Percentiles rank a stretch among this genome's conserved stretches.
phyloP scores from a whole-genome alignment of 2,888 invertebrate genomes.

The Bruchidius siliquastri region DNA sequence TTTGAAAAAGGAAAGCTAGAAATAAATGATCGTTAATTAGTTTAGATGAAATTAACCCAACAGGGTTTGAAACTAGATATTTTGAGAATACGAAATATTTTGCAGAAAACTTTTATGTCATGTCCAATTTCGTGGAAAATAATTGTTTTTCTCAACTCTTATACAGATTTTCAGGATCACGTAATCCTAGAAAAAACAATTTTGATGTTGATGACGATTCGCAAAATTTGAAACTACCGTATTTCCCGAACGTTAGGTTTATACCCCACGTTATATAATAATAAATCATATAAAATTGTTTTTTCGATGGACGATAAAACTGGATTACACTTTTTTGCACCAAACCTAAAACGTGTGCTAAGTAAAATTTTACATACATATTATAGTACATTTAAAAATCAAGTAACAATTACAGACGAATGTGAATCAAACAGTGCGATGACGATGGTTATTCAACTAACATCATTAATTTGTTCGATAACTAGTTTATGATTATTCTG shows the following conservation, averaged over 20 bases:
- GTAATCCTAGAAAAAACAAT: neutral
- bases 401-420: neutral
- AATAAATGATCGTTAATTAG: too few species aligned
- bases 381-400: neutral
- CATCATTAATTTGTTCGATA: neutral
- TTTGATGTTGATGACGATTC: neutral
- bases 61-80: too few species aligned
- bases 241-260: too few species aligned
- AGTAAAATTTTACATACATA: neutral
- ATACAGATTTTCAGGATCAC: neutral
- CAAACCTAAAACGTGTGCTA: neutral
- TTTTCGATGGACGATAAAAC: neutral
- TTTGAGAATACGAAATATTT: too few species aligned
- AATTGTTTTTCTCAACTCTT: neutral
- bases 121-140: neutral
- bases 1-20: too few species aligned
- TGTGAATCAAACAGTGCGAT: neutral
- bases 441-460: neutral
- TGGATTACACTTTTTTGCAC: too few species aligned
- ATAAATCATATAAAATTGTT: neutral
- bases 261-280: too few species aligned
- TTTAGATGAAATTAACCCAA: too few species aligned
- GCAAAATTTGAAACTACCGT: too few species aligned
- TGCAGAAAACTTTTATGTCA: neutral
- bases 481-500: too few species aligned